phyloP scores from a whole-genome alignment of 2,888 invertebrate genomes.

The Xanthia icteritia region DNA sequence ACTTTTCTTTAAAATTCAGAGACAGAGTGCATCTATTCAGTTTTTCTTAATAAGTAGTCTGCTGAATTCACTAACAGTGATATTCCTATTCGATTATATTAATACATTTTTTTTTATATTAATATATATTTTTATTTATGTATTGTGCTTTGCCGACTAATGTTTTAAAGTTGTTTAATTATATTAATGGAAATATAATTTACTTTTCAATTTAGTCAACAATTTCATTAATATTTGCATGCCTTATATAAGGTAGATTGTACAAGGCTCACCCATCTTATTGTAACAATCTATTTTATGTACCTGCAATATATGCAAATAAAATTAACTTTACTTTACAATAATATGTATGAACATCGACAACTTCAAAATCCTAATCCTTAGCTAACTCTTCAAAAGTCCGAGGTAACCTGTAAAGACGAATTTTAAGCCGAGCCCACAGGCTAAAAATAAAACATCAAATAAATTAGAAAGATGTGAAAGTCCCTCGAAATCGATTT shows the following conservation, averaged over 20 bases:
- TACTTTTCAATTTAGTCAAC: no score
- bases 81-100: background rate
- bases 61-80: background rate
- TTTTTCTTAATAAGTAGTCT: background rate
- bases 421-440: background rate
- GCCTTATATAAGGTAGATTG: no score
- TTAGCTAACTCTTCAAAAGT: background rate
- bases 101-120: no score
- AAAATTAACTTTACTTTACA: no score
- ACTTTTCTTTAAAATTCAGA: background rate
- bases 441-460: conserved; percentile 3
- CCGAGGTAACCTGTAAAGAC: background rate
- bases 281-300: no score
- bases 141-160: no score
- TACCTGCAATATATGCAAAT: no score
- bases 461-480: conserved; percentile 31
- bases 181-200: no score
- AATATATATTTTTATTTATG: no score
- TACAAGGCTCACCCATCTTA: no score
- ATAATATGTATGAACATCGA: background rate
- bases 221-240: no score
- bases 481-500: conserved; percentile 30
- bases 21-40: background rate
- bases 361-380: background rate
- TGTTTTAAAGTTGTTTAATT: no score